Conservation (phyloP, 2,888 invertebrate species). For the Drosophila cracens region DNA sequence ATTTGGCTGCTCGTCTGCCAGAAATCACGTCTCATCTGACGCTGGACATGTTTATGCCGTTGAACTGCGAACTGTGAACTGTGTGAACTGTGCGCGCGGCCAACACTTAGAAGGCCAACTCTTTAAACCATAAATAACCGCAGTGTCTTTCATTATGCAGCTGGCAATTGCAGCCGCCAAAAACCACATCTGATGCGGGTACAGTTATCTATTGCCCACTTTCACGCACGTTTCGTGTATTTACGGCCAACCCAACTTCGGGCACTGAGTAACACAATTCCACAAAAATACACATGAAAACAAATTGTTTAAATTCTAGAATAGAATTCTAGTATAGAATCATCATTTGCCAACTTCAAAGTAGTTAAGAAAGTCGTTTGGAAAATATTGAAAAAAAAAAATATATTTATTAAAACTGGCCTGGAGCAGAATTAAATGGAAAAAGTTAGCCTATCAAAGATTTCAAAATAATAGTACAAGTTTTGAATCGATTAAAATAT, state of each 20-base stretch:
- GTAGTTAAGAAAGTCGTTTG: background rate
- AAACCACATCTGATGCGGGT: conserved; percentile 33
- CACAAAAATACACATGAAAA: background rate
- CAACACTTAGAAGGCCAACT: conserved; percentile 29
- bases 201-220: conserved; percentile 60
- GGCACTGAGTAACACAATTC: conserved; percentile 34
- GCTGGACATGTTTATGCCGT: conserved; percentile 49
- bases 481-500: background rate
- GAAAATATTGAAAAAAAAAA: background rate
- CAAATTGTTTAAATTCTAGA: background rate
- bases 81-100: conserved; percentile 30
- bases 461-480: background rate
- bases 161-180: conserved; percentile 18
- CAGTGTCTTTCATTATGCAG: conserved; percentile 53
- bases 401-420: background rate
- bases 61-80: conserved; percentile 42
- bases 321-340: background rate
- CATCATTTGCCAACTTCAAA: background rate
- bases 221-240: conserved; percentile 49
- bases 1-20: conserved; percentile 38
- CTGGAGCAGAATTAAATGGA: background rate
- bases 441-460: background rate
- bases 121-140: conserved; percentile 62
- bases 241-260: conserved; percentile 19
- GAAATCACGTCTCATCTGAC: conserved; percentile 60